phyloP scores from a whole-genome alignment of 1,140 invertebrate genomes.

The Linepithema humile region DNA sequence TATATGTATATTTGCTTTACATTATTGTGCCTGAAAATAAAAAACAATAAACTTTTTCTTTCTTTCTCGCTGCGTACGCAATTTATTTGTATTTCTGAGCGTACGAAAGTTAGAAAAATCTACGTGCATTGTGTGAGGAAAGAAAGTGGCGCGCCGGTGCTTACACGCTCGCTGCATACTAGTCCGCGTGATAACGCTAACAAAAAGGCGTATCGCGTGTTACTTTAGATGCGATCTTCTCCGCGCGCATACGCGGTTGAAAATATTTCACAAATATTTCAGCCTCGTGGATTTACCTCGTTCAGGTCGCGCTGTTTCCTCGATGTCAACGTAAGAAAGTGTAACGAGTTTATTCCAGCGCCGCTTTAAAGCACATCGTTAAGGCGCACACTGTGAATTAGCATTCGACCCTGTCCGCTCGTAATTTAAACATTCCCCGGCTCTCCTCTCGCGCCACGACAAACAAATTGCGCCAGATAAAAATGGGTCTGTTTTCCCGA shows the following conservation, averaged over 20 bases:
- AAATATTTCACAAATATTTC: constrained; percentile 45
- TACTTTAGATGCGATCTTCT: constrained; percentile 35
- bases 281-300: constrained; percentile 30
- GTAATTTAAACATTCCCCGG: constrained; percentile 13
- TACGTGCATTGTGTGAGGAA: constrained; percentile 8
- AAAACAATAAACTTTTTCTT: neutral
- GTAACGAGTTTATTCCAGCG: constrained; percentile 21
- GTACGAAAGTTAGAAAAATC: constrained; percentile 22
- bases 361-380: constrained; percentile 7
- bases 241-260: neutral
- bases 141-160: constrained; percentile 4
- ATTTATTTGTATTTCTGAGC: neutral
- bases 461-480: constrained; percentile 12
- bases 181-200: constrained; percentile 41
- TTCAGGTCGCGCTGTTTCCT: neutral
- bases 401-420: constrained; percentile 14
- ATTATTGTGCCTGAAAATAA: constrained; percentile 9
- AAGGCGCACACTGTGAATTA: constrained; percentile 16
- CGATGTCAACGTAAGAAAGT: constrained; percentile 14
- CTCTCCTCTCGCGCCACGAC: neutral
- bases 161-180: constrained; percentile 36
- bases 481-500: neutral
- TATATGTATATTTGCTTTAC: neutral
- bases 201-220: constrained; percentile 53
- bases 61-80: neutral